Evolutionary conservation across 2,113 vertebrate species (phyloP).

Genomic region (Taurulus bubalis): DNA sequence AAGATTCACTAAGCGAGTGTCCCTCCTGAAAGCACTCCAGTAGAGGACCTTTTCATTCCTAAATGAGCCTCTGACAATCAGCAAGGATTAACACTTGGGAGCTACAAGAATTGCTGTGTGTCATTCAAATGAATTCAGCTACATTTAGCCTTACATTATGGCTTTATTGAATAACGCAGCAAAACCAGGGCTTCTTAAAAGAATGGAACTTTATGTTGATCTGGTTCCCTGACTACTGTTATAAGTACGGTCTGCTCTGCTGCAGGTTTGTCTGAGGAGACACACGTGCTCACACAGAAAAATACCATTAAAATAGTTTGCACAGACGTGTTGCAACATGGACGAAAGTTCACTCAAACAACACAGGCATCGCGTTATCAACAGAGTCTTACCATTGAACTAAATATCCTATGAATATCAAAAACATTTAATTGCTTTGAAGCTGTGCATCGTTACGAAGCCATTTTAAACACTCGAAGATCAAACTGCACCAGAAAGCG

Average conservation of each 20-base stretch:
- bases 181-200: conserved; percentile 1
- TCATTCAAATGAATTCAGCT: conserved; percentile 59
- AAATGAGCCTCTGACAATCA: conserved; percentile 73
- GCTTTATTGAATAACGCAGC: conserved; percentile 37
- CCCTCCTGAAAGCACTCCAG: conserved; percentile 69
- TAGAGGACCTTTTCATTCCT: conserved; percentile 69
- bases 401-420: not conserved
- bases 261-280: not conserved
- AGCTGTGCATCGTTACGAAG: not conserved
- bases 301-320: not conserved
- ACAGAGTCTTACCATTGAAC: not conserved
- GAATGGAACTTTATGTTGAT: not conserved
- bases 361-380: not conserved
- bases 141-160: conserved; percentile 44
- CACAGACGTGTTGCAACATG: not conserved
- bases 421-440: not conserved
- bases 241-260: not conserved
- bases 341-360: not conserved
- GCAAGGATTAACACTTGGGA: conserved; percentile 65
- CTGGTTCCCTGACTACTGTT: not conserved
- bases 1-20: conserved; percentile 29
- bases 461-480: not conserved
- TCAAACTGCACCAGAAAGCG: not conserved
- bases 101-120: conserved; percentile 43
- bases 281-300: not conserved